Base-by-base conservation (phyloP, 2,888 invertebrate genomes). In the Muscina levida region DNA sequence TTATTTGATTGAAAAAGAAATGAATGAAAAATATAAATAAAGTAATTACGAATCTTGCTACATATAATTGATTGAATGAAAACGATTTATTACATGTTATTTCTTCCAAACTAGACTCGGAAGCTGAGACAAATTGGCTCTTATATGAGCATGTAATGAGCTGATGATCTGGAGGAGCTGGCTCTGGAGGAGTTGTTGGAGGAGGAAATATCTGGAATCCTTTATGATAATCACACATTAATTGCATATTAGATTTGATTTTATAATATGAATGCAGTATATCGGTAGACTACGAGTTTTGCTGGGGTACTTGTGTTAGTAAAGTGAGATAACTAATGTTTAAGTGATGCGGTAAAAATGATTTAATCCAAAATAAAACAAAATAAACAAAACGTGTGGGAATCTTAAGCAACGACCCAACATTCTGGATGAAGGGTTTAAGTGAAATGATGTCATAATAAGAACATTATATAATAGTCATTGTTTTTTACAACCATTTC, bases 121-220 rank as follows among this genome's bases (percentile, higher is more conserved):
- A 92, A 85, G 92, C 91, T 83, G 92, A 92, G 84, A 92, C 92
- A 83, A 91, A 91, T 87, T 92, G 91, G 85, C 92, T 89, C 88
- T 91, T 90, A 87, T 90, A 89, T 85, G 91, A 89, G 86, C 90
- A 91, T 84, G 90, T 90, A 85, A 93, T 93, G 92, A 93, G 93
- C 86, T 93, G 92, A 89, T 95, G 94, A 89, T 95, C 95, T 76
- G 95, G 95, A 66, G 96, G 96, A 77, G 96, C 95, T 59, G 96
- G 96, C 90, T 96, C 96, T 46, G 96, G 96, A 65, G 96, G 96
- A 82, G 96, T 96, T 86, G 95, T 95, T 71, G 95, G 95, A 79
- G 95, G 95, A 83, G 96, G 95, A 90, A 95, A 96, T 82, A 95
- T 95, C 91, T 95, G 95, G 90, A 95, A 95, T 87, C 95, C 95